These are phyloP conservation scores for Exocentrus adspersus DNA, from an alignment of 2,888 invertebrate species.

Conservation along the genomic window DNA sequence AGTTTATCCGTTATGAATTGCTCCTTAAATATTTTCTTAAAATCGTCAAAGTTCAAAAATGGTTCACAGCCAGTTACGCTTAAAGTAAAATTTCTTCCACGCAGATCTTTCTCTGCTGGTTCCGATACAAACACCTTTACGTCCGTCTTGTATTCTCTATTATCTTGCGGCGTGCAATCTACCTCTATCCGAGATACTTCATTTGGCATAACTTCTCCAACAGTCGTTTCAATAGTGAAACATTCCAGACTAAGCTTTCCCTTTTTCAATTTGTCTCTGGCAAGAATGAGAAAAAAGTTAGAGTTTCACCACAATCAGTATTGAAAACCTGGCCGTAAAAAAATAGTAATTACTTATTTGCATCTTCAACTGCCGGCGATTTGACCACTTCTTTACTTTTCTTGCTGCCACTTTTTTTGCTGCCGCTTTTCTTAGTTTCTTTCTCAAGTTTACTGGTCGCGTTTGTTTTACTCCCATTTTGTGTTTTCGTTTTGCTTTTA, in stretches of 20 bases:
- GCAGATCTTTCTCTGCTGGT: conserved; percentile 65
- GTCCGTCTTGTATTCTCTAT: conserved; percentile 57
- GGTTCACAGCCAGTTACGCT: conserved; percentile 69
- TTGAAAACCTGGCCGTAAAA: no score
- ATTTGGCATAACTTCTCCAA: conserved; percentile 57
- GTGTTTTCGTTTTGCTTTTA: conserved; percentile 29
- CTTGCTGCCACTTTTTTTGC: conserved; percentile 17
- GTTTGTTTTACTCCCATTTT: no score
- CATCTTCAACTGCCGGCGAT: no score
- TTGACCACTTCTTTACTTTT: conserved; percentile 28
- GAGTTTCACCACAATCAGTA: no score
- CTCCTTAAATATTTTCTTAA: conserved; percentile 70
- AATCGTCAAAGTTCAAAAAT: conserved; percentile 67
- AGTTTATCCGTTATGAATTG: conserved; percentile 68
- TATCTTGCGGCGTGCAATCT: conserved; percentile 55
- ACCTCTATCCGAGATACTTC: conserved; percentile 57
- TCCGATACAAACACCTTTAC: conserved; percentile 59
- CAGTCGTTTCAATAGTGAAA: conserved; percentile 58
- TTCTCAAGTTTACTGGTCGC: conserved; percentile 26
- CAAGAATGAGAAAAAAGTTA: no score
- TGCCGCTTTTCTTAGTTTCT: neutral
- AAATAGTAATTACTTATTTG: no score
- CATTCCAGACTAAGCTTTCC: conserved; percentile 56
- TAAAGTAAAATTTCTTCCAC: conserved; percentile 65
- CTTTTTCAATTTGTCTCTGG: conserved; percentile 44